Evolutionary conservation across 2,797 vertebrate genomes (phyloP).

Genomic region (Thripadectes ignobilis): DNA sequence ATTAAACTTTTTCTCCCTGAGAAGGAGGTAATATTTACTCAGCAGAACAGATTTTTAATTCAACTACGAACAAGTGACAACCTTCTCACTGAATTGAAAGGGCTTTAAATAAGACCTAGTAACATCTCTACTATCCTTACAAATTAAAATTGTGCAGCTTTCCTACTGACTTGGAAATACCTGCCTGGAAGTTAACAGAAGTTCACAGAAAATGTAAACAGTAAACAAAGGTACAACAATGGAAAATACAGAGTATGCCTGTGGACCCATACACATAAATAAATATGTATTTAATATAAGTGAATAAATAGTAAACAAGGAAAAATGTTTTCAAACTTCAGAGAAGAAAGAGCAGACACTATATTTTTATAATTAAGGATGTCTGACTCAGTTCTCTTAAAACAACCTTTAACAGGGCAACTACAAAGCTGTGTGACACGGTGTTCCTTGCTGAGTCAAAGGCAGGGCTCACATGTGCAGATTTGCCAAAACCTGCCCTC

Average conservation of each 20-base stretch:
- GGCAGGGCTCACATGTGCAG: neutral
- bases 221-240: neutral
- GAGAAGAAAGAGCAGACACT: neutral
- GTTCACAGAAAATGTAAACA: neutral
- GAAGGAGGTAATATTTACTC: neutral
- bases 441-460: slow-evolving; percentile 36
- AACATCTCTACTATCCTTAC: neutral
- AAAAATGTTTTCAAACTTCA: neutral
- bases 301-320: neutral
- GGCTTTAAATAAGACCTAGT: neutral
- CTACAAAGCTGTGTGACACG: neutral
- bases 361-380: slow-evolving; percentile 12
- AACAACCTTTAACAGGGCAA: neutral
- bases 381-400: neutral
- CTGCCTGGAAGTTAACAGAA: neutral
- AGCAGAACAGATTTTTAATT: neutral
- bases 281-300: neutral
- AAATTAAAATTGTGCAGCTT: neutral
- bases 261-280: rapidly evolving
- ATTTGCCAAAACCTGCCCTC: slow-evolving; percentile 45
- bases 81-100: neutral
- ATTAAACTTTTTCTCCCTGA: neutral
- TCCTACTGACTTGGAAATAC: neutral
- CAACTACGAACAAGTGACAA: neutral
- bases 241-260: neutral